A percentile compares a stretch with the other conserved stretches of the same genome.
Evolutionary conservation across 2,113 vertebrate species (phyloP).

Genomic region (Mugil cephalus): DNA sequence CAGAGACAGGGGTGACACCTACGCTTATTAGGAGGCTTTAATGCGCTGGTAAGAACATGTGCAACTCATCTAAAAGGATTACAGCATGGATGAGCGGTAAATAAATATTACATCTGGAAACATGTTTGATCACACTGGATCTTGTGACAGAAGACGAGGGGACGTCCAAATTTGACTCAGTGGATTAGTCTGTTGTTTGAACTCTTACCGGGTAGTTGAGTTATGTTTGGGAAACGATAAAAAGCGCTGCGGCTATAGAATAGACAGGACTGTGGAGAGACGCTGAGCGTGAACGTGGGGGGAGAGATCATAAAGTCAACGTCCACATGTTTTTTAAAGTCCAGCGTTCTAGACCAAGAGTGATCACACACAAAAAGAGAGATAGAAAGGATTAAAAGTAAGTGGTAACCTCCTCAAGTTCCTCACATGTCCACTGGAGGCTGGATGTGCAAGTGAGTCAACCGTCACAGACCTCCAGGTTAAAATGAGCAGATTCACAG

Average conservation of each 20-base stretch:
- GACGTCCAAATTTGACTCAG: conserved; percentile 16
- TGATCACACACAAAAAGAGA: no score
- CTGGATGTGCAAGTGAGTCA: no score
- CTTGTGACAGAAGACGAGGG: not conserved
- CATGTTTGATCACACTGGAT: not conserved
- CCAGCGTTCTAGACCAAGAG: no score
- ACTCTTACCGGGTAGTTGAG: not conserved
- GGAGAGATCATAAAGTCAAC: no score
- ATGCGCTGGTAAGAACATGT: conserved; percentile 31
- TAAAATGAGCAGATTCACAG: no score
- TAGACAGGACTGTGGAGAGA: no score
- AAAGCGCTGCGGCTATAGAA: not conserved
- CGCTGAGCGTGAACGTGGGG: no score
- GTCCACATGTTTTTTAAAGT: no score
- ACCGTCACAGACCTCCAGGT: no score
- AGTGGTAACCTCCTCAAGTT: no score
- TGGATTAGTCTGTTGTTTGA: conserved; percentile 18
- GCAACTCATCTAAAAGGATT: conserved; percentile 14
- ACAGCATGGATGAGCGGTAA: conserved; percentile 23
- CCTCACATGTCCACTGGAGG: no score
- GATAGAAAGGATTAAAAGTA: no score
- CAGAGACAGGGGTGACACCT: conserved; percentile 65
- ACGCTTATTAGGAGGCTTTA: conserved; percentile 60
- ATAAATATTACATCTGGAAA: conserved; percentile 40
- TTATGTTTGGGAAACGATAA: not conserved